phyloP scores from a whole-genome alignment of 2,888 invertebrate genomes.

The Acanthosepion esculentum region DNA sequence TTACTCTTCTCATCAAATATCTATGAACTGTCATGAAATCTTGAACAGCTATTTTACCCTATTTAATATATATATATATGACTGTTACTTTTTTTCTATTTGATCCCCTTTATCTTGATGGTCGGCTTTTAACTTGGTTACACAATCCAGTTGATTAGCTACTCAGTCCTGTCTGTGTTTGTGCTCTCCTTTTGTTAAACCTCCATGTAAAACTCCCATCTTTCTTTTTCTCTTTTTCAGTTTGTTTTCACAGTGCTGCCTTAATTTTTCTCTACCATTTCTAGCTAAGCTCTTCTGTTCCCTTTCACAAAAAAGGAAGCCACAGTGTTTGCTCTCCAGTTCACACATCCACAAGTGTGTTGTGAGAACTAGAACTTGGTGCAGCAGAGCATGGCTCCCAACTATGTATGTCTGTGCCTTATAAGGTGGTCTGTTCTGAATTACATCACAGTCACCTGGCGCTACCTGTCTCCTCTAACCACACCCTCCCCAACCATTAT shows the following conservation, averaged over 20 bases:
- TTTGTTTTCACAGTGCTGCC: conserved; percentile 46
- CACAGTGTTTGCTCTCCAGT: background rate
- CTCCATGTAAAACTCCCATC: background rate
- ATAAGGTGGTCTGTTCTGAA: conserved; percentile 45
- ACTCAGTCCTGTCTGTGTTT: background rate
- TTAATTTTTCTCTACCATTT: conserved; percentile 41
- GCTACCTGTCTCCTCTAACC: conserved; percentile 43
- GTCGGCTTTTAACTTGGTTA: background rate
- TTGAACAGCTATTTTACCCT: background rate
- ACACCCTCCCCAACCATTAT: background rate
- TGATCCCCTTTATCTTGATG: background rate
- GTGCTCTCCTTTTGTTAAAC: background rate
- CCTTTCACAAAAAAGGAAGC: background rate
- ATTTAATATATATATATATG: background rate
- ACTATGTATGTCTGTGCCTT: conserved; percentile 38
- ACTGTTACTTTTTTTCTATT: background rate
- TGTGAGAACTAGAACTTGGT: background rate
- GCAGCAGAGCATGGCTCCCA: background rate
- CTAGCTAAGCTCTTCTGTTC: conserved; percentile 14
- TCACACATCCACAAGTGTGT: background rate
- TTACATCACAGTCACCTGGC: conserved; percentile 45
- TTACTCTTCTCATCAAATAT: background rate
- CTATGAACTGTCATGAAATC: background rate
- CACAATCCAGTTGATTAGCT: background rate
- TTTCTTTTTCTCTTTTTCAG: background rate